phyloP scores from a whole-genome alignment of 1,140 invertebrate species.

The Leptonema lineaticorne region DNA sequence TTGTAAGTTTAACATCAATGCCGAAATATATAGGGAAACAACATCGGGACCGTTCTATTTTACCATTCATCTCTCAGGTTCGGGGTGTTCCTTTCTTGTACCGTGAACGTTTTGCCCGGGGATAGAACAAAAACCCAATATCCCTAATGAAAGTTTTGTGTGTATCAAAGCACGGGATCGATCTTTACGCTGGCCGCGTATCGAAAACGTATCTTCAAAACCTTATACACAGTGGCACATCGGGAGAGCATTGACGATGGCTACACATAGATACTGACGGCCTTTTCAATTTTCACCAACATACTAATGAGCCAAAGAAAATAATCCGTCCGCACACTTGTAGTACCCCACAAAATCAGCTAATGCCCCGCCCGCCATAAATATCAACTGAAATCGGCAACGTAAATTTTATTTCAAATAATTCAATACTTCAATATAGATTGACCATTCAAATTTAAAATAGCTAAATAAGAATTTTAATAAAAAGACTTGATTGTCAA shows the following conservation, averaged over 20 bases:
- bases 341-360: no score
- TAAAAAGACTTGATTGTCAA: no score
- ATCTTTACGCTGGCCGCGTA: slow-evolving; percentile 33
- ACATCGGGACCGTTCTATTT: slow-evolving; percentile 15
- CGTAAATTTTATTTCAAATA: no score
- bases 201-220: slow-evolving; percentile 13
- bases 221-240: slow-evolving; percentile 19
- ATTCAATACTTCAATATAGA: no score
- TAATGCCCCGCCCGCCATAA: no score
- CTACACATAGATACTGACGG: slow-evolving; percentile 8
- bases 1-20: slow-evolving; percentile 17
- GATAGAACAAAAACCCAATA: slow-evolving; percentile 43
- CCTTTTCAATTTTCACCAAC: slow-evolving; percentile 21
- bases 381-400: no score
- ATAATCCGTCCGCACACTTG: no score
- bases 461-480: no score
- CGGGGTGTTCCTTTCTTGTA: slow-evolving; percentile 37
- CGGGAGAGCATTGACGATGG: slow-evolving; percentile 30
- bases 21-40: background rate
- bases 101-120: no score
- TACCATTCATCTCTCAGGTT: slow-evolving; percentile 32
- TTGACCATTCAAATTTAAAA: no score
- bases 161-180: slow-evolving; percentile 31
- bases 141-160: slow-evolving; percentile 40
- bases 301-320: slow-evolving; percentile 23